Percentiles rank a stretch among this genome's conserved stretches.
These are phyloP conservation scores for Zaprionus gabonicus DNA, from an alignment of 1,140 invertebrate genomes.

Conservation along the genomic window DNA sequence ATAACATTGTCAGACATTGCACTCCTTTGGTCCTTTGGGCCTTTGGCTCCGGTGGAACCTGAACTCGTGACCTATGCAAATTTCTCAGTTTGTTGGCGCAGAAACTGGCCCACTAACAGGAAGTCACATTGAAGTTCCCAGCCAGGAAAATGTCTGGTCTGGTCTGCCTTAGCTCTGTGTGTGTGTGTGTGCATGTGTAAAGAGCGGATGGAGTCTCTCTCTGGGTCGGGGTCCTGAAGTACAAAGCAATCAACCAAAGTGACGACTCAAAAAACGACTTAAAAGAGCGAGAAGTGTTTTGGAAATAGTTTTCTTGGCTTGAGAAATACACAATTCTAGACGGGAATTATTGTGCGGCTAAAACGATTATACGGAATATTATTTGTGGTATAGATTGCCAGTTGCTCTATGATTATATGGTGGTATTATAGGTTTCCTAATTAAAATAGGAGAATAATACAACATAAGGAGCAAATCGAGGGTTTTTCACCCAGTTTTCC, in stretches of 20 bases:
- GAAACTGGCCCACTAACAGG: constrained; percentile 69
- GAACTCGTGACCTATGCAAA: constrained; percentile 84
- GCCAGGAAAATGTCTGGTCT: constrained; percentile 53
- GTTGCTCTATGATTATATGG: too few relatives aligned
- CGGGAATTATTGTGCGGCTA: background rate
- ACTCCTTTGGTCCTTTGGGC: constrained; percentile 48
- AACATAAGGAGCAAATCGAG: too few relatives aligned
- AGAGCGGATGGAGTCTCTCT: constrained; percentile 33
- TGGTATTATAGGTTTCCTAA: too few relatives aligned
- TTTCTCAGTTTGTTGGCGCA: constrained; percentile 52
- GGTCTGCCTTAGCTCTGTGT: background rate
- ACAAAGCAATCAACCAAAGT: constrained; percentile 59
- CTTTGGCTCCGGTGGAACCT: constrained; percentile 51
- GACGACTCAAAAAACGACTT: constrained; percentile 18
- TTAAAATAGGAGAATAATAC: too few relatives aligned
- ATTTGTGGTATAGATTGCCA: background rate
- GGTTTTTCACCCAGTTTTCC: too few relatives aligned
- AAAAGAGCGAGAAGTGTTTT: background rate
- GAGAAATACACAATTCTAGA: background rate
- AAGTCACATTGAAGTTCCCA: constrained; percentile 76
- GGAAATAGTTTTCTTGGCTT: background rate
- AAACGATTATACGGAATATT: background rate
- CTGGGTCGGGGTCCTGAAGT: constrained; percentile 75
- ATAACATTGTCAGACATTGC: constrained; percentile 70
- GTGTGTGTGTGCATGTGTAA: background rate